Conservation (phyloP, 2,888 invertebrate genomes). For the Tricholauxania praeusta region DNA sequence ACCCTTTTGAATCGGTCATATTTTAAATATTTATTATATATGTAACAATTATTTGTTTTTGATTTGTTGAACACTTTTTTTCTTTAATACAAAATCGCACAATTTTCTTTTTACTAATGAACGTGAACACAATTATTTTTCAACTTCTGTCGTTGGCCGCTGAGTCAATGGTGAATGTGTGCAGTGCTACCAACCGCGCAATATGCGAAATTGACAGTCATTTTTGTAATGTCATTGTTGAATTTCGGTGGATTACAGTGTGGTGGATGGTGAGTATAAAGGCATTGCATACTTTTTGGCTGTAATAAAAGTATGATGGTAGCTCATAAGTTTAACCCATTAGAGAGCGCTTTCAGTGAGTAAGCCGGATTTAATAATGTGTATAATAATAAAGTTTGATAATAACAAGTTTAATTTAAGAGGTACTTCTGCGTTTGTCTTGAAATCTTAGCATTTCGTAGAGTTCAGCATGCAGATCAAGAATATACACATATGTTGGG, state of each 20-base stretch:
- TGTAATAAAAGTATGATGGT: too few relatives aligned
- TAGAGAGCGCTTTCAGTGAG: too few relatives aligned
- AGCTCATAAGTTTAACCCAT: too few relatives aligned
- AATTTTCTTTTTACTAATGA: slow-evolving; percentile 23
- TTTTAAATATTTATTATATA: slow-evolving; percentile 47
- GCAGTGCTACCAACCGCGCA: slow-evolving; percentile 44
- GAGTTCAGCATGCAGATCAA: too few relatives aligned
- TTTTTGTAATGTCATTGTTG: slow-evolving; percentile 35
- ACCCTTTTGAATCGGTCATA: slow-evolving; percentile 68
- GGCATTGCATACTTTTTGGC: too few relatives aligned
- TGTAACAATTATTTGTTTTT: slow-evolving; percentile 34
- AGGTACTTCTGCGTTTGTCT: too few relatives aligned
- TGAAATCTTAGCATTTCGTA: too few relatives aligned
- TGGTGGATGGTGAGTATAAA: too few relatives aligned
- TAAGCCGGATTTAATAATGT: too few relatives aligned
- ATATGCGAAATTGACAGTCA: slow-evolving; percentile 33
- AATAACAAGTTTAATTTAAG: too few relatives aligned
- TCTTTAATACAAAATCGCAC: slow-evolving; percentile 32
- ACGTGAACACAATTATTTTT: slow-evolving; percentile 34
- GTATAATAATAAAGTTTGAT: too few relatives aligned
- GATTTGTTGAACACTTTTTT: slow-evolving; percentile 30
- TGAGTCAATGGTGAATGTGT: slow-evolving; percentile 31
- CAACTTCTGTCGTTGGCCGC: slow-evolving; percentile 15
- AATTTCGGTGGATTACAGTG: not conserved
- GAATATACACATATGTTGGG: too few relatives aligned